phyloP scores from a whole-genome alignment of 2,888 invertebrate species.

The Rosalia funebris region DNA sequence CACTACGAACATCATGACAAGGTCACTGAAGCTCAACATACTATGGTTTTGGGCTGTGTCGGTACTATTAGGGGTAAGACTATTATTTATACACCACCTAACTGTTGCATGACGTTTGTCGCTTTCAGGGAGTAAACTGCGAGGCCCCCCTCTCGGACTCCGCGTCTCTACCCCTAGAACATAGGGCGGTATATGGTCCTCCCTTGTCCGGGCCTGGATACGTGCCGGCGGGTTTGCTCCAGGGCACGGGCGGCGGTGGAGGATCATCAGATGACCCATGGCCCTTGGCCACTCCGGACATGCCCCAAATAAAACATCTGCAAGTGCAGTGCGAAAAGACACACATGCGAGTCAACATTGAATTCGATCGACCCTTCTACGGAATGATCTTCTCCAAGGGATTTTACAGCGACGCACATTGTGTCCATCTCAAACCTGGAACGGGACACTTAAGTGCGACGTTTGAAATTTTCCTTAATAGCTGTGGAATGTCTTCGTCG shows the following conservation, averaged over 20 bases:
- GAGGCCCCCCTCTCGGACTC: constrained; percentile 83
- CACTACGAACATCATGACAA: constrained; percentile 55
- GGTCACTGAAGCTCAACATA: constrained; percentile 51
- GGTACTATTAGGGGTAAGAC: constrained; percentile 55
- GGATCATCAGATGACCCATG: constrained; percentile 81
- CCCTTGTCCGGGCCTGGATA: constrained; percentile 66
- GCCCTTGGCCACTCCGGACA: constrained; percentile 89
- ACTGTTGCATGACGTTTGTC: constrained; percentile 33
- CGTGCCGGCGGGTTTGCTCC: constrained; percentile 58
- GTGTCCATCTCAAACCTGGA: constrained; percentile 91
- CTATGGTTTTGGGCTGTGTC: constrained; percentile 51
- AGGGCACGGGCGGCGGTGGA: constrained; percentile 60
- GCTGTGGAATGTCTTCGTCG: constrained; percentile 94
- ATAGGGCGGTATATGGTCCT: constrained; percentile 80
- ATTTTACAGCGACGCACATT: constrained; percentile 90
- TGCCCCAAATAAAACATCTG: constrained; percentile 91
- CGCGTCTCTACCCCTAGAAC: constrained; percentile 82
- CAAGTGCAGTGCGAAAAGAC: constrained; percentile 97
- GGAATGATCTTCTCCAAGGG: constrained; percentile 97
- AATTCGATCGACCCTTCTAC: constrained; percentile 94
- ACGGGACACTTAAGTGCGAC: constrained; percentile 91
- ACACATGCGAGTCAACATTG: constrained; percentile 94
- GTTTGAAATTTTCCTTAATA: constrained; percentile 92
- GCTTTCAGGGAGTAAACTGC: constrained; percentile 77
- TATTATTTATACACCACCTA: neutral